Evolutionary conservation across 1,140 invertebrate species (phyloP).

Genomic region (Asbolus verrucosus): DNA sequence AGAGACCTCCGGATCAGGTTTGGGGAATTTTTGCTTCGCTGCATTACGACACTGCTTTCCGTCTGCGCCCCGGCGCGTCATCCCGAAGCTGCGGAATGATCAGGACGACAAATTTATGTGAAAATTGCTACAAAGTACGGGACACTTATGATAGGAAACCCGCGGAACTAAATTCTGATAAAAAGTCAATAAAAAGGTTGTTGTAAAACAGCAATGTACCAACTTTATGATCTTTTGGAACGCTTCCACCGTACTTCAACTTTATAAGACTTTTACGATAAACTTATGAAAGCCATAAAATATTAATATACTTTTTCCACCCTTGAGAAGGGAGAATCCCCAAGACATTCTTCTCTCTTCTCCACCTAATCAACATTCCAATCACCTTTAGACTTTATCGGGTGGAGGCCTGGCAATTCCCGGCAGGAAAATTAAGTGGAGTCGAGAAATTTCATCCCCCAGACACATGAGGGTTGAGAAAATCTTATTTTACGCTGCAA

Average conservation of each 20-base stretch:
- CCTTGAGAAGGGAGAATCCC: constrained; percentile 43
- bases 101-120: background rate
- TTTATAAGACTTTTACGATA: constrained; percentile 59
- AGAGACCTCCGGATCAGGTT: constrained; percentile 43
- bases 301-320: constrained; percentile 61
- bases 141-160: constrained; percentile 40
- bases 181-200: constrained; percentile 52
- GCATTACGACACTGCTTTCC: constrained; percentile 39
- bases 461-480: constrained; percentile 49
- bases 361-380: constrained; percentile 63
- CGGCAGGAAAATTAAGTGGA: constrained; percentile 62
- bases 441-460: constrained; percentile 55
- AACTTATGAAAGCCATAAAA: constrained; percentile 60
- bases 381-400: constrained; percentile 63
- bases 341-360: constrained; percentile 50
- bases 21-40: constrained; percentile 42
- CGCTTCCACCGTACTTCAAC: constrained; percentile 47
- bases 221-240: constrained; percentile 46
- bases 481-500: constrained; percentile 59
- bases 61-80: too few species aligned
- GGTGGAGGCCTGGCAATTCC: constrained; percentile 55
- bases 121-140: constrained; percentile 43
- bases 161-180: constrained; percentile 50
- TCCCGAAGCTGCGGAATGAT: too few species aligned
- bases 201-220: constrained; percentile 47